phyloP scores from a whole-genome alignment of 2,113 vertebrate genomes.

The Dissostichus mawsoni region DNA sequence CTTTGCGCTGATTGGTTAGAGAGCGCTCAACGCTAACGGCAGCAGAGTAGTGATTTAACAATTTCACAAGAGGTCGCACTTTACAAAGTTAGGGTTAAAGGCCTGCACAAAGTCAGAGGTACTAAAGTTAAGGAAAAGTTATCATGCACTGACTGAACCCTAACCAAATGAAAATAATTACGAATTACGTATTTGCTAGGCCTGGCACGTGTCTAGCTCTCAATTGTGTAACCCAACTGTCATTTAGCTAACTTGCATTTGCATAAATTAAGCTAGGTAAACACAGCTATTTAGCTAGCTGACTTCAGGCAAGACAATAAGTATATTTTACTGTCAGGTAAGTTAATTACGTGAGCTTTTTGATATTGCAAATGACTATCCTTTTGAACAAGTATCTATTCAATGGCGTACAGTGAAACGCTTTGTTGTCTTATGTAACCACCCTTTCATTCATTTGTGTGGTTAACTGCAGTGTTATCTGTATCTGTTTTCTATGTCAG shows the following conservation, averaged over 20 bases:
- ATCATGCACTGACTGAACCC: not conserved
- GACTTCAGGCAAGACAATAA: not conserved
- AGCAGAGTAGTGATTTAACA: not conserved
- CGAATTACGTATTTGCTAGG: not conserved
- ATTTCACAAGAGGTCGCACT: slow-evolving; percentile 55
- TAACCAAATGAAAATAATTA: not conserved
- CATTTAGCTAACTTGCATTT: not conserved
- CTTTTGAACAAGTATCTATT: not conserved
- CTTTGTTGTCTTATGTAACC: slow-evolving; percentile 52
- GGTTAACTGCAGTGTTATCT: slow-evolving; percentile 46
- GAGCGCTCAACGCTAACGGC: fast-evolving
- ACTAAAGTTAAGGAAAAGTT: not conserved
- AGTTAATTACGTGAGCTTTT: not conserved
- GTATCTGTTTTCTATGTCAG: slow-evolving; percentile 16
- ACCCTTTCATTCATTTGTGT: slow-evolving; percentile 41
- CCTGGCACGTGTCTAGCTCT: not conserved
- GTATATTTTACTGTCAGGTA: not conserved
- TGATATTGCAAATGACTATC: not conserved
- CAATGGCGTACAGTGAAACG: slow-evolving; percentile 19
- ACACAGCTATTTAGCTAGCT: not conserved
- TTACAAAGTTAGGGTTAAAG: not conserved
- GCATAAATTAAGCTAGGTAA: not conserved
- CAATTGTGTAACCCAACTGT: too few species aligned
- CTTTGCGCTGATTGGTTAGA: slow-evolving; percentile 56
- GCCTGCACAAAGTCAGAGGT: not conserved